Evolutionary conservation across 2,888 invertebrate genomes (phyloP).

Genomic region (Drosophila sordidula): DNA sequence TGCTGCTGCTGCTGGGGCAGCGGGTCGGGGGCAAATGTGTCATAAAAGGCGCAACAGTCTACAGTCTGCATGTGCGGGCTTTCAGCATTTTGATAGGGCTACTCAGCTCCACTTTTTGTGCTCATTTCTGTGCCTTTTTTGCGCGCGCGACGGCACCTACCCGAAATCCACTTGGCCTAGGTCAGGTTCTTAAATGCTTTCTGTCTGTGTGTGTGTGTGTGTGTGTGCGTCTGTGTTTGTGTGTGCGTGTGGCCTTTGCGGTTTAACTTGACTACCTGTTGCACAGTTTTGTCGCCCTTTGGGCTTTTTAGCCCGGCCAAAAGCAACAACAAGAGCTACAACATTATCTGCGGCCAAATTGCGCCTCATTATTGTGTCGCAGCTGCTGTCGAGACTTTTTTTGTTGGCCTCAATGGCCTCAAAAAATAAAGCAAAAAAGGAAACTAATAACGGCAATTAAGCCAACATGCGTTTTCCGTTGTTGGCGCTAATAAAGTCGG

Average conservation of each 20-base stretch:
- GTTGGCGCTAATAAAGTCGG: conserved; percentile 68
- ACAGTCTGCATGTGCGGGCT: conserved; percentile 56
- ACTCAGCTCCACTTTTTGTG: conserved; percentile 54
- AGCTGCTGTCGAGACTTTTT: conserved; percentile 55
- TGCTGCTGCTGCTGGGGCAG: conserved; percentile 11
- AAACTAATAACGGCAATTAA: conserved; percentile 75
- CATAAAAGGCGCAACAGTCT: conserved; percentile 72
- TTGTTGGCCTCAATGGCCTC: neutral
- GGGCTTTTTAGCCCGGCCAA: conserved; percentile 28
- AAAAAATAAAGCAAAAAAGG: conserved; percentile 15
- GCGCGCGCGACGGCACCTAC: conserved; percentile 65
- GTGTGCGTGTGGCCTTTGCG: conserved; percentile 69
- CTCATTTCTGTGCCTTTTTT: conserved; percentile 9
- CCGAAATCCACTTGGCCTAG: conserved; percentile 76
- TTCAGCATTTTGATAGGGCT: conserved; percentile 57
- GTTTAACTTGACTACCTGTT: conserved; percentile 72
- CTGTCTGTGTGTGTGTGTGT: conserved; percentile 5
- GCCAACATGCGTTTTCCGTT: conserved; percentile 65
- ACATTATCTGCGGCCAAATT: conserved; percentile 43
- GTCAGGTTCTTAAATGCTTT: conserved; percentile 65
- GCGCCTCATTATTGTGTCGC: conserved; percentile 66
- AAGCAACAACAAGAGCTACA: conserved; percentile 4
- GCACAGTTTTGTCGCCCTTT: conserved; percentile 46
- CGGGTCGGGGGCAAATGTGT: conserved; percentile 52
- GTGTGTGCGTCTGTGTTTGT: conserved; percentile 25